phyloP scores from a whole-genome alignment of 2,113 vertebrate genomes.

The Rhipidura dahli region DNA sequence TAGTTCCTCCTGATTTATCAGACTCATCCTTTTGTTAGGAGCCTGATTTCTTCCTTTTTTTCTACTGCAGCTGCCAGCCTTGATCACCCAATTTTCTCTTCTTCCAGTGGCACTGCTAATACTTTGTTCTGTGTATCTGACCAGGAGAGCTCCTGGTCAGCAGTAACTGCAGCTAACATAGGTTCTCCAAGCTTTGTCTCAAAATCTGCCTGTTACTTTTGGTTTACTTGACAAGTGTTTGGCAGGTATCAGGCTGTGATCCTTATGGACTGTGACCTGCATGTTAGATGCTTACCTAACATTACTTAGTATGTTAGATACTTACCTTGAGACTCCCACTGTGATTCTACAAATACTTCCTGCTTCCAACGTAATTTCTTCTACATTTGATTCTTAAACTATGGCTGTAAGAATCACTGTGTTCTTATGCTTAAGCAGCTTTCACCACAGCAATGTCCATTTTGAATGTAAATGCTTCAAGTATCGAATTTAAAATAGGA shows the following conservation, averaged over 20 bases:
- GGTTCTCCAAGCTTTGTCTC: not conserved
- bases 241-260: not conserved
- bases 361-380: not conserved
- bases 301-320: not conserved
- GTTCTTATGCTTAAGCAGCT: not conserved
- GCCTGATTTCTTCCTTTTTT: not conserved
- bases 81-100: not conserved
- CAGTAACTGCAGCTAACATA: not conserved
- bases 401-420: fast-evolving
- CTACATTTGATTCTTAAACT: not conserved
- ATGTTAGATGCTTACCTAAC: too few species aligned
- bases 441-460: not conserved
- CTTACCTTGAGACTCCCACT: not conserved
- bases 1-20: not conserved
- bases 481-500: not conserved
- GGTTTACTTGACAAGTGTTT: not conserved
- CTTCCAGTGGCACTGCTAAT: not conserved
- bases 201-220: not conserved
- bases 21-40: not conserved
- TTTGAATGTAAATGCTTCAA: not conserved
- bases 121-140: not conserved
- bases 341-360: not conserved
- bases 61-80: not conserved
- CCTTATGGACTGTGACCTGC: not conserved
- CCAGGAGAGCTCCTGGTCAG: not conserved